phyloP scores from a whole-genome alignment of 2,888 invertebrate genomes.

The Nipponacmea schrenckii region DNA sequence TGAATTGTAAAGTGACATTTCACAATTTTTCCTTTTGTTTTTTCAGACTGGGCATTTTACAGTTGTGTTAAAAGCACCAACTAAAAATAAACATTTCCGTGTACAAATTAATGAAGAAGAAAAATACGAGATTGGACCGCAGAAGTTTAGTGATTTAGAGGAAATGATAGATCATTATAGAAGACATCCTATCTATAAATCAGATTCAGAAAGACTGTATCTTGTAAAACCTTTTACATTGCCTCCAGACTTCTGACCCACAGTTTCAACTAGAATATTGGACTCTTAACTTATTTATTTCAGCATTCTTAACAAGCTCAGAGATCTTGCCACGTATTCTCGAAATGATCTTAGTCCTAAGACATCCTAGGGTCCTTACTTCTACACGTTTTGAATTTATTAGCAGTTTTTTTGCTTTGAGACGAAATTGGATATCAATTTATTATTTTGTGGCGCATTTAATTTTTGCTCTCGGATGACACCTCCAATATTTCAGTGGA shows the following conservation, averaged over 20 bases:
- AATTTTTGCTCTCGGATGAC: too few species aligned
- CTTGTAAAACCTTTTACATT: conserved; percentile 85
- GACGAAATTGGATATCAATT: too few species aligned
- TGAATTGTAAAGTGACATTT: too few species aligned
- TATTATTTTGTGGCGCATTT: too few species aligned
- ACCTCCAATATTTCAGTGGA: too few species aligned
- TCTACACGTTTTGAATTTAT: too few species aligned
- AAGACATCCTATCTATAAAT: conserved; percentile 97
- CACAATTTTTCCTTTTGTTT: conserved; percentile 24
- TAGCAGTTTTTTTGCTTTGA: too few species aligned
- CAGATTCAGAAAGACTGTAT: conserved; percentile 88
- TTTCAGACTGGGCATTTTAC: conserved; percentile 96
- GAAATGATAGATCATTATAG: conserved; percentile 98
- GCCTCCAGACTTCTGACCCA: conserved; percentile 49
- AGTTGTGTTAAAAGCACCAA: conserved; percentile 96
- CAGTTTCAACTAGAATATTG: background rate
- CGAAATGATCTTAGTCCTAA: too few species aligned
- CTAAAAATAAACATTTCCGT: conserved; percentile 98
- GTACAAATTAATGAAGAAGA: conserved; percentile 84
- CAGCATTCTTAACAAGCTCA: background rate
- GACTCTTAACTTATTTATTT: background rate
- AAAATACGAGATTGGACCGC: conserved; percentile 95
- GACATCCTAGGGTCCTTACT: too few species aligned
- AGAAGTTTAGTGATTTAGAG: conserved; percentile 94
- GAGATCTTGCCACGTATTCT: too few species aligned